Conservation (phyloP, 2,113 vertebrate genomes). For the Sakesphorus luctuosus region DNA sequence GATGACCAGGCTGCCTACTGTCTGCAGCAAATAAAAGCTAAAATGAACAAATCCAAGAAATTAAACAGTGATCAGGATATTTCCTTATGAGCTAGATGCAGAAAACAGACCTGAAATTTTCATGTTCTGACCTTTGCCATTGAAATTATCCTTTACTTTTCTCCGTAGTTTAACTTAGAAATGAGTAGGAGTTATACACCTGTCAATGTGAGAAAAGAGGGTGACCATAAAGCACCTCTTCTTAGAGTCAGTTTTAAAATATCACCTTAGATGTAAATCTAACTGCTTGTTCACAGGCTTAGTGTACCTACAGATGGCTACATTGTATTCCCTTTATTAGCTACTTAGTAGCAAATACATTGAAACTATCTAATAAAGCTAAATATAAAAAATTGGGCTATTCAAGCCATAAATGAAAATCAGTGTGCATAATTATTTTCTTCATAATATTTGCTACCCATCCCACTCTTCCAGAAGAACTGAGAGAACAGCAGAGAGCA, state of each 20-base stretch:
- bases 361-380: background rate
- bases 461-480: background rate
- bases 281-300: background rate
- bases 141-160: background rate
- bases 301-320: background rate
- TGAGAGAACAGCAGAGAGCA: background rate
- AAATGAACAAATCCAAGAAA: background rate
- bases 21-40: background rate
- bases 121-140: background rate
- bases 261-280: background rate
- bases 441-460: background rate
- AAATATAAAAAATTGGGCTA: background rate
- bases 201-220: background rate
- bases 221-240: background rate
- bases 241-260: background rate
- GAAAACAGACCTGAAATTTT: background rate
- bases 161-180: background rate
- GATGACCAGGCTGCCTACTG: background rate
- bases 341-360: background rate
- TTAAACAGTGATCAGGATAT: background rate
- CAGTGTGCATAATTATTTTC: background rate
- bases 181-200: conserved; percentile 29
- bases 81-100: background rate
- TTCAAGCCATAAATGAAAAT: background rate
- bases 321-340: background rate